Percentiles rank a stretch among this genome's conserved stretches.
Conservation (phyloP, 2,113 vertebrate species). For the Bujurquina vittata region DNA sequence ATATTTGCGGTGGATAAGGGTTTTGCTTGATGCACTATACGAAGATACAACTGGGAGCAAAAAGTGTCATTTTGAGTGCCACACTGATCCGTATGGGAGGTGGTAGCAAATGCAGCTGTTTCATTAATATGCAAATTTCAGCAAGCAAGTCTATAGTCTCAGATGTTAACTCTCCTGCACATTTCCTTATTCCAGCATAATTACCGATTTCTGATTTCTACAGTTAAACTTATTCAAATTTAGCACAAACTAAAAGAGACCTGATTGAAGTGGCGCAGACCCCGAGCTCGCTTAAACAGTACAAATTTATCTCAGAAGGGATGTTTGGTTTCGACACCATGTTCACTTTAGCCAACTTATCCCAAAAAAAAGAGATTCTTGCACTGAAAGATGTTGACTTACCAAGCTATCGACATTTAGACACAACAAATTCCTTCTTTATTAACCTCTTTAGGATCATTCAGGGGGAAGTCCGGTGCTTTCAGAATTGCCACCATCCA, state of each 20-base stretch:
- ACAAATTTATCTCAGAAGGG: background rate
- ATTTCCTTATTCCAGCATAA: background rate
- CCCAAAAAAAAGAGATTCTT: background rate
- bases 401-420: background rate
- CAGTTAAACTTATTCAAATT: background rate
- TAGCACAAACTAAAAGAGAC: background rate
- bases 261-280: background rate
- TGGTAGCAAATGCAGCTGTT: constrained; percentile 6
- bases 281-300: background rate
- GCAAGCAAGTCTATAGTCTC: background rate
- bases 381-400: background rate
- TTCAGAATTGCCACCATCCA: too few relatives aligned
- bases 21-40: background rate
- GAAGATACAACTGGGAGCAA: too few relatives aligned
- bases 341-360: background rate
- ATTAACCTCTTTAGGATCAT: too few relatives aligned
- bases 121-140: background rate
- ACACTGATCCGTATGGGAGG: background rate
- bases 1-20: background rate
- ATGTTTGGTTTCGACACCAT: background rate
- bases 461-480: background rate
- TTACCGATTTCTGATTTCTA: background rate
- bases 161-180: background rate
- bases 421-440: too few relatives aligned
- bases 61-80: background rate